Percentiles rank a stretch among this genome's conserved stretches.
These are phyloP conservation scores for Marmota flaviventris DNA, from an alignment of 2,113 vertebrate genomes.

Conservation along the genomic window DNA sequence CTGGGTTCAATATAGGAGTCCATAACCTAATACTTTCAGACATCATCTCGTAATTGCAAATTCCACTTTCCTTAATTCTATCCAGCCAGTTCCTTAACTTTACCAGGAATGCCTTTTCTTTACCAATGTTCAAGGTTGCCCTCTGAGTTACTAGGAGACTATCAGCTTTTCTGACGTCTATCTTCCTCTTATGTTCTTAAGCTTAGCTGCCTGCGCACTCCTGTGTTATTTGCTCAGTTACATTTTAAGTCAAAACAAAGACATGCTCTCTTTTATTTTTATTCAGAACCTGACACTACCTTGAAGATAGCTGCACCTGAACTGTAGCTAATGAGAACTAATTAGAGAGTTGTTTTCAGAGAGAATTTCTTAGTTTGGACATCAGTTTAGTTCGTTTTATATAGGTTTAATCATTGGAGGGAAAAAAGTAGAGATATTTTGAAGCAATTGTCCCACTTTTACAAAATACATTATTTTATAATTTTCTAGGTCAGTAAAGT, in stretches of 20 bases:
- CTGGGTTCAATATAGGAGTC: background rate
- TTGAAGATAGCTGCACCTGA: background rate
- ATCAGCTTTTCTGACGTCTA: background rate
- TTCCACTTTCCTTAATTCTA: background rate
- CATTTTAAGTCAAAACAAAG: slow-evolving; percentile 49
- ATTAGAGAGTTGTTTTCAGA: background rate
- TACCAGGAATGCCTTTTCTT: background rate
- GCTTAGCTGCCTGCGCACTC: background rate
- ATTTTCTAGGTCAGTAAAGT: background rate
- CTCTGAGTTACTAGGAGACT: background rate
- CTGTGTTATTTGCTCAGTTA: slow-evolving; percentile 5
- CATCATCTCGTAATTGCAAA: background rate
- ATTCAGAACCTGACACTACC: background rate
- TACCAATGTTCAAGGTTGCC: background rate
- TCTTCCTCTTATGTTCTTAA: background rate
- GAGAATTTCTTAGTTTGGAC: slow-evolving; percentile 44
- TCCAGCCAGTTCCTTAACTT: background rate
- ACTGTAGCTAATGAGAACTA: slow-evolving; percentile 17
- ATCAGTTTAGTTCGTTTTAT: slow-evolving; percentile 33
- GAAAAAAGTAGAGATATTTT: slow-evolving; percentile 19
- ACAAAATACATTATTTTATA: slow-evolving; percentile 40
- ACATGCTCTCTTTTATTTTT: background rate
- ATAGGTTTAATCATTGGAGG: slow-evolving; percentile 13
- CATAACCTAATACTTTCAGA: background rate
- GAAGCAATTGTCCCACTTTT: slow-evolving; percentile 30